Base-by-base conservation (phyloP, 2,113 vertebrate species). In the Neodontobutis hainanensis region DNA sequence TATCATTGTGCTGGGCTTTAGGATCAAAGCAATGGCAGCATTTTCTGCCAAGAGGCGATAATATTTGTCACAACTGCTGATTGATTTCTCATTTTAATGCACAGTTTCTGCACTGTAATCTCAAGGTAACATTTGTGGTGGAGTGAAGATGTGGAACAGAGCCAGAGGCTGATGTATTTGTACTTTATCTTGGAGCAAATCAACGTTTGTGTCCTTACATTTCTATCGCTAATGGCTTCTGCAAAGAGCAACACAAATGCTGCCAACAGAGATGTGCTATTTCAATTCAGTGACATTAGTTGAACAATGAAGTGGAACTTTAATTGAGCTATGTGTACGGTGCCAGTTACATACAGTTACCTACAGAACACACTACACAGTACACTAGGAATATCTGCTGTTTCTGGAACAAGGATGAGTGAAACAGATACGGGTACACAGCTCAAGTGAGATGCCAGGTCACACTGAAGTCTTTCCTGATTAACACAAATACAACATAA, bases 61-160 rank as follows among this genome's bases (percentile, higher is more conserved):
- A 70, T 77, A 75, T 82, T 79, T 82, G 65, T 65, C 70, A 77
- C 38, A 27, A 8, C 42, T 61, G 52, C 67, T 73, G 81, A 82
- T 81, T 70, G 42, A 85, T 72, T 80, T 61, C 68, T 76, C 52
- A 68, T 83, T 84, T 82, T 65, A 83, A 80, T 70, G 70, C 42
- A 65, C 10, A 47, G n/a, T 64, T 72, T 80, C 55, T 36, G 63
- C 56, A 32, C 43, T 47, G 72, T 75, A 61, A 80, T 86, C 78
- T 85, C 70, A 83, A 81, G 76, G 65, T 82, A 82, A 81, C 64
- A 56, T 77, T 80, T 59, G 61, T 46, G 55, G 70, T n/a, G 19
- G 38, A 71, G 63, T 71, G 63, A 78, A 59, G 61, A 50, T 27
- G 38, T 77, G 70, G 67, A 81, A 4, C 15, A 40, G 55, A 77